A percentile compares a stretch with the other conserved stretches of the same genome.
phyloP scores from a whole-genome alignment of 1,140 invertebrate species.

The Aphidius gifuensis region DNA sequence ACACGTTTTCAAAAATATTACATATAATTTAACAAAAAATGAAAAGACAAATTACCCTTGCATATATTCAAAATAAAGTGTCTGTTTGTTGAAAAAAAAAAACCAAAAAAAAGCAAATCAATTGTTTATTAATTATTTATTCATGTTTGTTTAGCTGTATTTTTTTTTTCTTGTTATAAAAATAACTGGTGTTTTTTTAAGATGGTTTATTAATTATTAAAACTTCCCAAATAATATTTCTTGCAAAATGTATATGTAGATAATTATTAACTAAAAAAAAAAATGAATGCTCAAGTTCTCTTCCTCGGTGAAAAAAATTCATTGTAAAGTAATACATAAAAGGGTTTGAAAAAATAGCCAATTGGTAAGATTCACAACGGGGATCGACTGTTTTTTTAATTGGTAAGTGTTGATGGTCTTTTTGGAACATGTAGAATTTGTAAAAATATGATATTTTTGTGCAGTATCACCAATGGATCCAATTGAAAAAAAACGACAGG shows the following conservation, averaged over 20 bases:
- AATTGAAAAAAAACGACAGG: constrained; percentile 62
- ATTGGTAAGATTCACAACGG: constrained; percentile 7
- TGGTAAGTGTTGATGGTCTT: constrained; percentile 22
- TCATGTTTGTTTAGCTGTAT: background rate
- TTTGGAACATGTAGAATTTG: constrained; percentile 22
- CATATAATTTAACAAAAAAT: constrained; percentile 12
- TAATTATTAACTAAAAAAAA: background rate
- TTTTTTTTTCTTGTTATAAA: background rate
- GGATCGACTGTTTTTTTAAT: constrained; percentile 13
- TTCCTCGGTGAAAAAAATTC: constrained; percentile 13
- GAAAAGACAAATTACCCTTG: constrained; percentile 11
- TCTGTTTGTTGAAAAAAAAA: constrained; percentile 48
- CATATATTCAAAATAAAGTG: constrained; percentile 41
- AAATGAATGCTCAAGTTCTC: constrained; percentile 15
- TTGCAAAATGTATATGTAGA: no score
- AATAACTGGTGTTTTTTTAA: background rate
- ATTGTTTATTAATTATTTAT: constrained; percentile 13
- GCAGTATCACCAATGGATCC: constrained; percentile 41
- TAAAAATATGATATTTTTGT: constrained; percentile 31
- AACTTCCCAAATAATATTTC: background rate
- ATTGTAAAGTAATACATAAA: background rate
- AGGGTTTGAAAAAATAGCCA: background rate
- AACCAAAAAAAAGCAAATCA: constrained; percentile 13
- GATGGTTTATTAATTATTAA: background rate
- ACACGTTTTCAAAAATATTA: constrained; percentile 35